Evolutionary conservation across 2,113 vertebrate species (phyloP).

Genomic region (Cervus canadensis): DNA sequence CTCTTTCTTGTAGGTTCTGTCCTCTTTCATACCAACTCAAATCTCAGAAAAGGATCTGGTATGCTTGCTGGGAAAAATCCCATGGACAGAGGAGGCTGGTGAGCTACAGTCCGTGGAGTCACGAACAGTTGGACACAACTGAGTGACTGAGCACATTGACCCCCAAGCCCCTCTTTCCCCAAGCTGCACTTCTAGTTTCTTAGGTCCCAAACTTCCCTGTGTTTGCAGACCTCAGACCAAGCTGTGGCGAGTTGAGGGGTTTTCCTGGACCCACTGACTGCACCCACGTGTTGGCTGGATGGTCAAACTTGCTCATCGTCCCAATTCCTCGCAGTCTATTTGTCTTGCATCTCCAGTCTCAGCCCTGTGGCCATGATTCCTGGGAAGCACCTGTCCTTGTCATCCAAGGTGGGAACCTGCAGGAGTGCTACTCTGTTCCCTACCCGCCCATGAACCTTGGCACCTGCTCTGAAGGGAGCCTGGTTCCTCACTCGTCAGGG

Average conservation of each 20-base stretch:
- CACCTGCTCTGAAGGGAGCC: not conserved
- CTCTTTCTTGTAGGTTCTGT: not conserved
- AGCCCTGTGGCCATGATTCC: not conserved
- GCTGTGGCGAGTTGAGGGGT: not conserved
- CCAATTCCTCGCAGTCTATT: rapidly evolving
- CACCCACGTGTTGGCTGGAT: not conserved
- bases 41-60: not conserved
- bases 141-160: not conserved
- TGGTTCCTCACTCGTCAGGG: not conserved
- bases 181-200: not conserved
- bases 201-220: not conserved
- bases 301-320: not conserved
- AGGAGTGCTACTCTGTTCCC: not conserved
- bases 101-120: not conserved
- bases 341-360: not conserved
- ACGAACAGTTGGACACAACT: not conserved
- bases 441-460: not conserved
- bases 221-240: not conserved
- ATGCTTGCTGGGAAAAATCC: not conserved
- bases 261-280: not conserved
- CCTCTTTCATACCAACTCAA: not conserved
- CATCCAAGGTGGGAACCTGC: not conserved
- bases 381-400: not conserved
- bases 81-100: not conserved
- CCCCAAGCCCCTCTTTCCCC: not conserved